These are phyloP conservation scores for Polymixis flavicincta DNA, from an alignment of 2,888 invertebrate species.

Conservation along the genomic window DNA sequence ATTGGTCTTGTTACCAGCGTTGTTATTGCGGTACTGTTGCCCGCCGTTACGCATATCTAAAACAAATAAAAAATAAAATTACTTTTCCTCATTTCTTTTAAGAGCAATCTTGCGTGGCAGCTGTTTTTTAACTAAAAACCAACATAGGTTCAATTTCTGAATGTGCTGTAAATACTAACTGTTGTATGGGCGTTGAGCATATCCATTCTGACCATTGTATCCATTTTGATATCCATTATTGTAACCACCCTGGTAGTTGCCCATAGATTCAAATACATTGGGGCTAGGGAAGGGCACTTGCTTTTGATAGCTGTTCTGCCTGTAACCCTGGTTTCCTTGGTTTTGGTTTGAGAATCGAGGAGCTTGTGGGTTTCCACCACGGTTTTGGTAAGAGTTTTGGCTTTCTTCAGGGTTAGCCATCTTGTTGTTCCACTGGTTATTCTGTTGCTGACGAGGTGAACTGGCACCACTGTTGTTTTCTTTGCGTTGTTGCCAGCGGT, in stretches of 20 bases:
- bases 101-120: neutral
- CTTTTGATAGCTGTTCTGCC: constrained; percentile 88
- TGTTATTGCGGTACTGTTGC: constrained; percentile 85
- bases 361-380: constrained; percentile 82
- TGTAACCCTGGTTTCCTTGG: constrained; percentile 83
- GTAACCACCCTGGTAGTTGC: constrained; percentile 90
- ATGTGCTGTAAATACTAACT: constrained; percentile 75
- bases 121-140: neutral
- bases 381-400: constrained; percentile 82
- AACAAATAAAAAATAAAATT: neutral
- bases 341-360: constrained; percentile 89
- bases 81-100: no score
- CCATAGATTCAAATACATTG: constrained; percentile 90
- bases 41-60: constrained; percentile 83
- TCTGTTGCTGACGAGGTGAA: constrained; percentile 88
- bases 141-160: neutral
- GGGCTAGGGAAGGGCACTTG: constrained; percentile 91
- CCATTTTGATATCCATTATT: constrained; percentile 89
- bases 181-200: constrained; percentile 86
- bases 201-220: constrained; percentile 87
- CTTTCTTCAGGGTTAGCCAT: constrained; percentile 84
- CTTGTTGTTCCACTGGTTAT: constrained; percentile 89
- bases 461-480: constrained; percentile 88
- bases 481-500: constrained; percentile 92
- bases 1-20: constrained; percentile 81